Conservation (phyloP, 2,888 invertebrate species). For the Drosophila quinaria region DNA sequence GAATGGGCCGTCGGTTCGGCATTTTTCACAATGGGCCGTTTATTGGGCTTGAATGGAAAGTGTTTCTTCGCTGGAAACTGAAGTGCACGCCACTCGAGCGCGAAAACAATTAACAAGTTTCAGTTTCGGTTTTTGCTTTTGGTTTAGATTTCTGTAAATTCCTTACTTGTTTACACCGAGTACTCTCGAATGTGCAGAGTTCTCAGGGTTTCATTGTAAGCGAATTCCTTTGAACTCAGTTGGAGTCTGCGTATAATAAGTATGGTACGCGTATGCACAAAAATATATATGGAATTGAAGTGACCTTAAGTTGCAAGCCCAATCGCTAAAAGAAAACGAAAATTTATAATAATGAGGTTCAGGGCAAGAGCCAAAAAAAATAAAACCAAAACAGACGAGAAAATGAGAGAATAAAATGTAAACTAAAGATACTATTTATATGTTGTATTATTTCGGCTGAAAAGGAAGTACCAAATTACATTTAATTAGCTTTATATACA, state of each 20-base stretch:
- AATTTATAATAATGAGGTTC: slow-evolving; percentile 74
- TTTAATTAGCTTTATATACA: slow-evolving; percentile 81
- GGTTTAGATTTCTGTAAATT: slow-evolving; percentile 6
- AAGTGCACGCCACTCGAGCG: slow-evolving; percentile 74
- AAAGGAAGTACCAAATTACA: slow-evolving; percentile 85
- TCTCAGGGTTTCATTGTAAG: slow-evolving; percentile 54
- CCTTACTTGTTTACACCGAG: background rate
- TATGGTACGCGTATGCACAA: background rate
- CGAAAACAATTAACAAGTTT: slow-evolving; percentile 81
- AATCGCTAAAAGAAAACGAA: slow-evolving; percentile 75
- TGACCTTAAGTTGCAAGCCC: slow-evolving; percentile 61
- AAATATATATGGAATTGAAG: slow-evolving; percentile 34
- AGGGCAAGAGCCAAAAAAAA: background rate
- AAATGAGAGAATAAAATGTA: slow-evolving; percentile 69
- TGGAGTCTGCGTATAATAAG: slow-evolving; percentile 17
- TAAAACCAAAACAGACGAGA: background rate
- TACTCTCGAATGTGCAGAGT: slow-evolving; percentile 5
- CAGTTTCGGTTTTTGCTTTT: slow-evolving; percentile 43
- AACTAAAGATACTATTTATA: slow-evolving; percentile 82
- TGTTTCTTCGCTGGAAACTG: slow-evolving; percentile 69
- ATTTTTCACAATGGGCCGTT: slow-evolving; percentile 65
- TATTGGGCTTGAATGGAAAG: slow-evolving; percentile 78
- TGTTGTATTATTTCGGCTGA: slow-evolving; percentile 83
- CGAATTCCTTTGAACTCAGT: slow-evolving; percentile 71
- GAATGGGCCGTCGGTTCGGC: slow-evolving; percentile 57